Evolutionary conservation across 2,113 vertebrate genomes (phyloP).

Genomic region (Taxidea taxus): DNA sequence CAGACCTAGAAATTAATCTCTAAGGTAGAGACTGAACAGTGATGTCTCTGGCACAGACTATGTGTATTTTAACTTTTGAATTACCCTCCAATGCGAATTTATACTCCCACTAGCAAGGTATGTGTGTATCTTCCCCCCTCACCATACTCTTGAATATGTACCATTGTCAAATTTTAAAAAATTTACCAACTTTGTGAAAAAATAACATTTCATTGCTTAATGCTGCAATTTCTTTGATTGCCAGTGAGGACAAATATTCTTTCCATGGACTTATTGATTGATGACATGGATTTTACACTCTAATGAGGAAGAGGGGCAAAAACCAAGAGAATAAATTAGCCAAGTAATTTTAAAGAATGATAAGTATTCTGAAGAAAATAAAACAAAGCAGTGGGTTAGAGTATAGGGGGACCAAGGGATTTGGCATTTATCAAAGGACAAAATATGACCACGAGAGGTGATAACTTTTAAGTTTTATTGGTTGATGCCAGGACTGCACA

Average conservation of each 20-base stretch:
- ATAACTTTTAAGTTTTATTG: not conserved
- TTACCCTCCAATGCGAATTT: not conserved
- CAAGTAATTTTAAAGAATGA: not conserved
- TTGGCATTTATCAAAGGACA: not conserved
- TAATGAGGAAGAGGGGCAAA: not conserved
- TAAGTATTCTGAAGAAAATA: not conserved
- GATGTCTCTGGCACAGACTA: not conserved
- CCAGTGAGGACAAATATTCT: not conserved
- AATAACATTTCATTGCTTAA: not conserved
- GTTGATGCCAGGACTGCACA: not conserved
- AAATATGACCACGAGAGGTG: not conserved
- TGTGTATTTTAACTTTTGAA: not conserved
- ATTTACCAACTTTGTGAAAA: not conserved
- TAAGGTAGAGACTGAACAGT: not conserved
- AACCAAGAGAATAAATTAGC: not conserved
- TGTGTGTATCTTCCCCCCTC: not conserved
- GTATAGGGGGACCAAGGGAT: not conserved
- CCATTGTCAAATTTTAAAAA: not conserved
- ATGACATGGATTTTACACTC: not conserved
- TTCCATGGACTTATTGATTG: not conserved
- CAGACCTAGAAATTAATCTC: not conserved
- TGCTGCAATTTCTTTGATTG: not conserved
- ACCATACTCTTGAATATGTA: not conserved
- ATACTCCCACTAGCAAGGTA: not conserved
- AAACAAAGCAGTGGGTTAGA: not conserved